These are phyloP conservation scores for Petrosia ficiformis DNA, from an alignment of 37 sponge, comb jelly and placozoan genomes.

Conservation along the genomic window DNA sequence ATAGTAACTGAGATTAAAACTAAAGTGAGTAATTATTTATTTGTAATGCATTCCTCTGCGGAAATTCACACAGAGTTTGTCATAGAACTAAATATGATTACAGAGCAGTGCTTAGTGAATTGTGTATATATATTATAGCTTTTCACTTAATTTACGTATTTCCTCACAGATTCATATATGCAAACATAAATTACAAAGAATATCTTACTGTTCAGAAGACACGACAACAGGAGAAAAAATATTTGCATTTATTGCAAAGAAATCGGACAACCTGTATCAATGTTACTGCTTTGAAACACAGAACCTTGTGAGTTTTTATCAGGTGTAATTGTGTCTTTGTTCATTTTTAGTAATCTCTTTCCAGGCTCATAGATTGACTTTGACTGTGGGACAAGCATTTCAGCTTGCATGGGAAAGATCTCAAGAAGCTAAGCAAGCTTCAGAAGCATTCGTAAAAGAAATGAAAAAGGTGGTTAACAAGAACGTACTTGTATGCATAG, in stretches of 20 bases:
- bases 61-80: too few relatives aligned
- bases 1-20: constrained; percentile 6
- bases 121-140: too few relatives aligned
- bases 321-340: not conserved
- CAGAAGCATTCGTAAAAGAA: constrained; percentile 19
- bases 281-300: constrained; percentile 38
- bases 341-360: not conserved
- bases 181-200: constrained; percentile 18
- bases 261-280: not conserved
- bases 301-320: not conserved
- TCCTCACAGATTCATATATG: not conserved
- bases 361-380: constrained; percentile 50
- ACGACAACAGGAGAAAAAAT: constrained; percentile 21
- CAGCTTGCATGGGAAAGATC: constrained; percentile 57
- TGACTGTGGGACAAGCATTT: constrained; percentile 70
- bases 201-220: constrained; percentile 54
- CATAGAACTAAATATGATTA: too few relatives aligned
- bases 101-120: too few relatives aligned
- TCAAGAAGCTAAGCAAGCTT: constrained; percentile 29
- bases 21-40: constrained; percentile 12
- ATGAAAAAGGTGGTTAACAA: constrained; percentile 8
- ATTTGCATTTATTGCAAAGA: constrained; percentile 38
- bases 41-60: not conserved
- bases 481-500: not conserved
- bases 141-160: too few relatives aligned